Conservation (phyloP, 2,888 invertebrate species). For the Protodeltote pygarga region DNA sequence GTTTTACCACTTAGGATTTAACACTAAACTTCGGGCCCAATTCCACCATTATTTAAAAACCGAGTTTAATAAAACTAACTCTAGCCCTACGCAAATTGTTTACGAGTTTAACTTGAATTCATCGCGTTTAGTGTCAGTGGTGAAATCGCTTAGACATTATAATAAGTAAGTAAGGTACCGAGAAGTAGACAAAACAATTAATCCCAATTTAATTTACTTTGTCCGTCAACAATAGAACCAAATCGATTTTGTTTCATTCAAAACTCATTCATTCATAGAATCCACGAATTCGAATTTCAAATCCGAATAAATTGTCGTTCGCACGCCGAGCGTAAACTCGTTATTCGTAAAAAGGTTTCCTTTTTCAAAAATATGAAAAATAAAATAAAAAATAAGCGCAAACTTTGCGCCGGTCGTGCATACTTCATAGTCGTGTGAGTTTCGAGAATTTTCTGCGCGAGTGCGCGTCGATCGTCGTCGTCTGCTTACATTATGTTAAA, state of each 20-base stretch:
- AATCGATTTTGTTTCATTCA: slow-evolving; percentile 21
- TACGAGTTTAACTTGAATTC: too few species aligned
- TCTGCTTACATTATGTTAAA: slow-evolving; percentile 42
- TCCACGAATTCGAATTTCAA: slow-evolving; percentile 36
- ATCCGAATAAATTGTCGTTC: slow-evolving; percentile 42
- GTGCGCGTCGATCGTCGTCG: slow-evolving; percentile 60
- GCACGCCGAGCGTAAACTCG: slow-evolving; percentile 37
- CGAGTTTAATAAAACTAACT: too few species aligned
- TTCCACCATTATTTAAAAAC: too few species aligned
- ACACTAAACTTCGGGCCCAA: too few species aligned
- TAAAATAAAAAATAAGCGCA: slow-evolving; percentile 51
- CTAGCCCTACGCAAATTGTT: too few species aligned
- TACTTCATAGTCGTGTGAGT: slow-evolving; percentile 68
- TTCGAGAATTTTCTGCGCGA: slow-evolving; percentile 76
- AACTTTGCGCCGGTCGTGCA: slow-evolving; percentile 63
- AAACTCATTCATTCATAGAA: slow-evolving; percentile 27
- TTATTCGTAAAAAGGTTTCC: slow-evolving; percentile 29
- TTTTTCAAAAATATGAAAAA: slow-evolving; percentile 45
- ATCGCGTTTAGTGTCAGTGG: too few species aligned
- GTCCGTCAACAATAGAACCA: slow-evolving; percentile 8
- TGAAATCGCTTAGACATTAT: too few species aligned
- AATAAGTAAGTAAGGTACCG: too few species aligned
- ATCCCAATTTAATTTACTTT: too few species aligned
- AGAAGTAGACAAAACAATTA: slow-evolving; percentile 3
- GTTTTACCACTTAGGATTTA: too few species aligned